Base-by-base conservation (phyloP, 2,888 invertebrate genomes). In the Plebejus argus region DNA sequence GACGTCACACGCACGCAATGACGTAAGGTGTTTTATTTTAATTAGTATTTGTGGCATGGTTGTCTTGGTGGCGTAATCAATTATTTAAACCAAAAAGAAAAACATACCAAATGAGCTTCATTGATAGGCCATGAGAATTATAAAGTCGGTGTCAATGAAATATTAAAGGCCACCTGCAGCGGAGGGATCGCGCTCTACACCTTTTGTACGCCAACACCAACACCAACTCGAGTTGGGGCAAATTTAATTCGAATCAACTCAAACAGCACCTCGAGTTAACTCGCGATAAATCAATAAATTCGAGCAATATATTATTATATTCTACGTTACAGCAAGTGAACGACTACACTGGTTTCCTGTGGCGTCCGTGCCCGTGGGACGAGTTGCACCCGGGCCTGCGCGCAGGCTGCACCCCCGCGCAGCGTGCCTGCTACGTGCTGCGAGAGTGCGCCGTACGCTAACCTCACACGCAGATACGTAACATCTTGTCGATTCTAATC, bases 311-410 rank as follows among this genome's bases (percentile, higher is more conserved):
- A 1, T 20, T 23, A 10, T 10, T 10, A 10, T 10, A 61, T 10
- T 10, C 74, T 53, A 4, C 10, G 28, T 15, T 56, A 0, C 84
- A 93, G 93, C 84, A 90, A 82, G 86, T 92, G 78, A 91, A 89
- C 83, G 81, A 84, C 33, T 86, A 82, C 81, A 85, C 87, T 0
- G 83, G 85, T 7, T 88, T 86, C 81, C 79, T 81, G 15, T 93
- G 92, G 92, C 58, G 76, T 18, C 89, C 91, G 0, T 75, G 76
- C 0, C 45, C 84, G 3, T 88, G 88, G 87, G 6, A 66, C 7
- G 75, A 81, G 0, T 82, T 92, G 20, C 92, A 85, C 79, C 85
- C 88, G 0, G 92, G 85, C 0, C 85, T 94, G 10, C 85, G 86
- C 0, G 79, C 82, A 4, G 83, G 84, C n/a, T 79, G 88, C 15